Conservation (phyloP, 30 jellyfish, hydroid and myxozoan genomes). For the Sanderia malayensis region DNA sequence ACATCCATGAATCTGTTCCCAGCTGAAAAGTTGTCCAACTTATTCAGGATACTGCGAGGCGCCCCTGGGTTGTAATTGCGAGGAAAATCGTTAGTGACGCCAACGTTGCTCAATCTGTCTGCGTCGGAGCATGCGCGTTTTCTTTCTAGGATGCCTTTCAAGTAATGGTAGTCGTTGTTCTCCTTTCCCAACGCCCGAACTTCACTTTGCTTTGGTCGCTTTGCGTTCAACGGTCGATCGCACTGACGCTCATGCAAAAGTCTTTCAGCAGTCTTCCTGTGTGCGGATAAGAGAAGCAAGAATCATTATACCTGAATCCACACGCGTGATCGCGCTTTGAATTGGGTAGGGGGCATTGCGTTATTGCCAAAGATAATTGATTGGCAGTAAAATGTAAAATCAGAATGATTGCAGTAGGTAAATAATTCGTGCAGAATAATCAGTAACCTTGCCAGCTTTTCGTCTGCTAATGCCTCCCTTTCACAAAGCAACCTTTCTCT, state of each 20-base stretch:
- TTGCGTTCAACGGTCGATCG: conserved; percentile 27
- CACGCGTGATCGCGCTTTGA: no score
- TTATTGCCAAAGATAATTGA: no score
- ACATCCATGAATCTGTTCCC: not conserved
- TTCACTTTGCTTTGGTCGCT: conserved; percentile 57
- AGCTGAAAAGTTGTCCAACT: not conserved
- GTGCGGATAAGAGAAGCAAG: conserved; percentile 19
- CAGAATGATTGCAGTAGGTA: no score
- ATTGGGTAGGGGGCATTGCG: no score
- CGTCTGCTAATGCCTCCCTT: conserved; percentile 20
- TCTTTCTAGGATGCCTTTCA: not conserved
- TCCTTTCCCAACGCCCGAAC: conserved; percentile 52
- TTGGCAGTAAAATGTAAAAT: no score
- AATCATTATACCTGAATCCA: no score
- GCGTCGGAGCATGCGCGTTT: conserved; percentile 3
- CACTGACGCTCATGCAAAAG: conserved; percentile 3
- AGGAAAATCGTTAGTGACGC: not conserved
- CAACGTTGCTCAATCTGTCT: not conserved
- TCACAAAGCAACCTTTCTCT: conserved; percentile 35
- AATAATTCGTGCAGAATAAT: no score
- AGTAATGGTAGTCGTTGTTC: conserved; percentile 21
- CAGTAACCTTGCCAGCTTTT: conserved; percentile 51
- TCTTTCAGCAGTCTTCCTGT: conserved; percentile 12
- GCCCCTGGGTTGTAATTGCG: not conserved
- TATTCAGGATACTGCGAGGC: not conserved